Evolutionary conservation across 1,140 invertebrate genomes (phyloP).

Genomic region (Bilobella aurantiaca): DNA sequence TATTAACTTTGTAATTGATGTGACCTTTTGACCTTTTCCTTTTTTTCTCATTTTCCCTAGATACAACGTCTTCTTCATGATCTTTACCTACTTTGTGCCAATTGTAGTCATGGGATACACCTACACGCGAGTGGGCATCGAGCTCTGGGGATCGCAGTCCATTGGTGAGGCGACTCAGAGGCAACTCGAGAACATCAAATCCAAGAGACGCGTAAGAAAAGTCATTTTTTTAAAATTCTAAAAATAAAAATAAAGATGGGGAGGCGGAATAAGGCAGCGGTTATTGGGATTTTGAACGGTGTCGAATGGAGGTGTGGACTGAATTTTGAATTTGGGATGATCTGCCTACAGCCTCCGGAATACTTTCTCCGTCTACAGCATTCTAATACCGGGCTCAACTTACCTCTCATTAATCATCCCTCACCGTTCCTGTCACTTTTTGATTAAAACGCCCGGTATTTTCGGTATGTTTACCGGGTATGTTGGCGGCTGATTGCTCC

Average conservation of each 20-base stretch:
- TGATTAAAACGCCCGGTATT: too few species aligned
- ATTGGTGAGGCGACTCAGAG: conserved; percentile 86
- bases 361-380: too few species aligned
- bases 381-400: too few species aligned
- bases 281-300: too few species aligned
- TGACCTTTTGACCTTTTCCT: not conserved
- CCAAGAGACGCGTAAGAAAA: conserved; percentile 75
- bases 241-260: not conserved
- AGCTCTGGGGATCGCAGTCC: conserved; percentile 87
- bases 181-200: conserved; percentile 80
- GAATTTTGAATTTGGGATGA: too few species aligned
- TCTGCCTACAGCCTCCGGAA: too few species aligned
- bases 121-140: conserved; percentile 77
- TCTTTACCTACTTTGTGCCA: conserved; percentile 88
- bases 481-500: too few species aligned
- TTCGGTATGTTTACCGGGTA: too few species aligned
- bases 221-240: not conserved
- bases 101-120: conserved; percentile 84
- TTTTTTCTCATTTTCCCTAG: conserved; percentile 49
- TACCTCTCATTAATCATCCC: too few species aligned
- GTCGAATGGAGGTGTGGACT: too few species aligned
- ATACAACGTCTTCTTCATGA: conserved; percentile 75
- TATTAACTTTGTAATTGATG: not conserved
- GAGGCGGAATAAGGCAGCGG: too few species aligned
- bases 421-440: too few species aligned